These are phyloP conservation scores for Iphiclides podalirius DNA, from an alignment of 2,888 invertebrate species.

Conservation along the genomic window DNA sequence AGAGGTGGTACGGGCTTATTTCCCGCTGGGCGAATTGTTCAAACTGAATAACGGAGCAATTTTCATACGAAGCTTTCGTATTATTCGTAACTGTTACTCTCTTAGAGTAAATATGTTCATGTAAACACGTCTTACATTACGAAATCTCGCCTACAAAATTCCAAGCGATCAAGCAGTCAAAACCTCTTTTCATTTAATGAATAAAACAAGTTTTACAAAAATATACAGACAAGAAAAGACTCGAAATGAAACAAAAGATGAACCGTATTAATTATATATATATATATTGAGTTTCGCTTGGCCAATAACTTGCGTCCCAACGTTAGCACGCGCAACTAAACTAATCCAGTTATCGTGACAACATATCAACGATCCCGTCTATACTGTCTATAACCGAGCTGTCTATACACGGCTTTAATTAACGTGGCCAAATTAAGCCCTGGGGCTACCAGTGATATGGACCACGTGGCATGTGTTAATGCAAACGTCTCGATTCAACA, in stretches of 20 bases:
- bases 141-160: too few relatives aligned
- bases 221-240: too few relatives aligned
- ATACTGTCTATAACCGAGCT: too few relatives aligned
- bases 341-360: constrained; percentile 19
- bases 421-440: constrained; percentile 19
- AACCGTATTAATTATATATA: too few relatives aligned
- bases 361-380: constrained; percentile 11
- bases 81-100: background rate
- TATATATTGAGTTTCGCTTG: constrained; percentile 5
- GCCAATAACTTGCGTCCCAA: background rate
- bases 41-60: background rate
- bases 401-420: constrained; percentile 19
- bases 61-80: background rate
- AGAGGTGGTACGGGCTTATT: background rate
- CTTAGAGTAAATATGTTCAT: too few relatives aligned
- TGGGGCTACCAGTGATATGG: constrained; percentile 3
- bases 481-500: too few relatives aligned
- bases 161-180: too few relatives aligned
- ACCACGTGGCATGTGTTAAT: background rate
- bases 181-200: too few relatives aligned
- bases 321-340: constrained; percentile 9
- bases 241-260: too few relatives aligned
- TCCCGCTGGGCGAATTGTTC: background rate
- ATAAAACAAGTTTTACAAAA: too few relatives aligned
- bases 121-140: too few relatives aligned